Conservation (phyloP, 2,113 vertebrate genomes). For the Dolichallabes microphthalmus region DNA sequence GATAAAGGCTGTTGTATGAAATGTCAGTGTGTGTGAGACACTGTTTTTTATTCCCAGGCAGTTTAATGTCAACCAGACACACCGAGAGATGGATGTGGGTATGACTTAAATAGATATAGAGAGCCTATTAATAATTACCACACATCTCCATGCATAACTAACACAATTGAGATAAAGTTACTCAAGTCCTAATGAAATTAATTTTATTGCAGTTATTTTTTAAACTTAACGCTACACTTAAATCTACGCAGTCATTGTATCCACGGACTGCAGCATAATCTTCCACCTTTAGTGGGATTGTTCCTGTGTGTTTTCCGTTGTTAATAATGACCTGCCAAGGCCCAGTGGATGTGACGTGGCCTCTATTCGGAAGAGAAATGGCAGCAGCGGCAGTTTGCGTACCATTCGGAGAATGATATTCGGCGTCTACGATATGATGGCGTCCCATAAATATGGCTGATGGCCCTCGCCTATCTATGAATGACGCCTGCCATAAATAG, state of each 20-base stretch:
- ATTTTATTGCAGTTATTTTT: neutral
- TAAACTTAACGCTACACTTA: too few species aligned
- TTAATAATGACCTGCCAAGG: slow-evolving; percentile 65
- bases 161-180: neutral
- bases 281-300: slow-evolving; percentile 64
- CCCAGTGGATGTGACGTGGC: slow-evolving; percentile 63
- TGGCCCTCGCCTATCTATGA: slow-evolving; percentile 69
- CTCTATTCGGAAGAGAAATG: slow-evolving; percentile 74
- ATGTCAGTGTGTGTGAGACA: too few species aligned
- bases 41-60: too few species aligned
- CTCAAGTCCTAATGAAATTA: too few species aligned
- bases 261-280: slow-evolving; percentile 55
- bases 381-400: slow-evolving; percentile 63
- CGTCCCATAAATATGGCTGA: slow-evolving; percentile 75
- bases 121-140: neutral
- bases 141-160: neutral
- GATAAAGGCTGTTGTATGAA: too few species aligned
- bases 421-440: slow-evolving; percentile 65
- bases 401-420: slow-evolving; percentile 75
- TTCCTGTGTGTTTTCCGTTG: slow-evolving; percentile 65
- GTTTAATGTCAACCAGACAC: too few species aligned
- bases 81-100: neutral
- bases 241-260: neutral
- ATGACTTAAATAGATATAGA: neutral
- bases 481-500: slow-evolving; percentile 75